Percentiles rank a stretch among this genome's conserved stretches.
Evolutionary conservation across 2,113 vertebrate genomes (phyloP).

Genomic region (Carassius gibelio): DNA sequence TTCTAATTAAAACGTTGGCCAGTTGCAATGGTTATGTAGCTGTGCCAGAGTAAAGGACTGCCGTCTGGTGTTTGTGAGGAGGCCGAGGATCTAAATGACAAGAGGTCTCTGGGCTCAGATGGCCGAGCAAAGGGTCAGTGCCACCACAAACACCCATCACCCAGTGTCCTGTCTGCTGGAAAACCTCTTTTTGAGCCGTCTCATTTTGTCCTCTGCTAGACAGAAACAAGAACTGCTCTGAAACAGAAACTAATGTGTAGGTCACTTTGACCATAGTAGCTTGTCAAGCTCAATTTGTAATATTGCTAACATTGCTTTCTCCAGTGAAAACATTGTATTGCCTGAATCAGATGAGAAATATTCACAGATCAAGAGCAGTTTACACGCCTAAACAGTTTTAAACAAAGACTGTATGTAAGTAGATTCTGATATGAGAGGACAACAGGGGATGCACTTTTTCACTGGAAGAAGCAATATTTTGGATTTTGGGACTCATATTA

Average conservation of each 20-base stretch:
- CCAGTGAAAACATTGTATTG: no score
- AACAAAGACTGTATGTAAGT: no score
- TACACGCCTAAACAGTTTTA: no score
- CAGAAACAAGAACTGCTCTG: neutral
- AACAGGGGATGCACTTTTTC: no score
- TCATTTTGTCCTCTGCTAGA: constrained; percentile 8
- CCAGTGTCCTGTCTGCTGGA: neutral
- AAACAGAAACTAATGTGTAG: neutral
- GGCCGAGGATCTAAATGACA: constrained; percentile 63
- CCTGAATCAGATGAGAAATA: no score
- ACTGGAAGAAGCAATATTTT: no score
- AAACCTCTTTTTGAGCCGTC: constrained; percentile 4
- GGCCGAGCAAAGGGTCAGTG: constrained; percentile 49
- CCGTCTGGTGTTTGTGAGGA: constrained; percentile 45
- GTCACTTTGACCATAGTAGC: neutral
- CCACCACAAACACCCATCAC: constrained; percentile 36
- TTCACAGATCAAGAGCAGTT: no score
- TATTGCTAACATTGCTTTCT: no score
- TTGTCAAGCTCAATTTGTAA: no score
- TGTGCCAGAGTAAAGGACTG: constrained; percentile 7
- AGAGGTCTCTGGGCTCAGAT: constrained; percentile 47
- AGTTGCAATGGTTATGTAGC: constrained; percentile 21
- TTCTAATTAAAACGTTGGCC: constrained; percentile 20
- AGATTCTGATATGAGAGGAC: no score
- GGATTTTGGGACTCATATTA: no score